Percentiles rank a stretch among this genome's conserved stretches.
Conservation (phyloP, 2,113 vertebrate species). For the Pyrgilauda ruficollis region DNA sequence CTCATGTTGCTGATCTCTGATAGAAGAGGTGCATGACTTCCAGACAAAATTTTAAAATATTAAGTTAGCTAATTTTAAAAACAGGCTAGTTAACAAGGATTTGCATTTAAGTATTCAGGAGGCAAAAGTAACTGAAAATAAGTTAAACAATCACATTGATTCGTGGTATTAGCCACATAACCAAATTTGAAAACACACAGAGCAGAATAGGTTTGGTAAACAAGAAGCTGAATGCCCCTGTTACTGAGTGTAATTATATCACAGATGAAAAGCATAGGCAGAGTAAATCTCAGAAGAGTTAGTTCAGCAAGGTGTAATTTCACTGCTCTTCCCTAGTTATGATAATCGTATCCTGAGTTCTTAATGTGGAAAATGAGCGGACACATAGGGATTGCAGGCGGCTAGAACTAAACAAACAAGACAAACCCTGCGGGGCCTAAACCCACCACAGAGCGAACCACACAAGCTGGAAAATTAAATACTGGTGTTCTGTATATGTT, state of each 20-base stretch:
- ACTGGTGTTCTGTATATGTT: background rate
- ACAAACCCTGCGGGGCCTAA: background rate
- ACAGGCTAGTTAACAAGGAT: background rate
- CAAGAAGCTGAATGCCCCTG: background rate
- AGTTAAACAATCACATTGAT: background rate
- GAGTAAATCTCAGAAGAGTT: conserved; percentile 12
- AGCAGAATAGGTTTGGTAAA: conserved; percentile 9
- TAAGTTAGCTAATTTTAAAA: background rate
- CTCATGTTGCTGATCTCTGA: background rate
- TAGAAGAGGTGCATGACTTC: background rate
- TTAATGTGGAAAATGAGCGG: background rate
- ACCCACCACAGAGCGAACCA: background rate
- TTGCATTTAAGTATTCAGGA: background rate
- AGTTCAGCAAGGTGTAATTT: conserved; percentile 29
- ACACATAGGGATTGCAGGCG: background rate
- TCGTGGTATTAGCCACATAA: background rate
- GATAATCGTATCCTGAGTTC: background rate
- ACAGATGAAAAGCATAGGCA: conserved; percentile 11
- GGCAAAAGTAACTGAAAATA: background rate
- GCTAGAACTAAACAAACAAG: background rate
- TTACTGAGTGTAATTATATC: background rate
- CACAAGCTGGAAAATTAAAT: background rate
- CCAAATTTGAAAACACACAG: background rate
- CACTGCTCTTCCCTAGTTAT: background rate
- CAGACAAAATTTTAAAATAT: background rate